Evolutionary conservation across 2,888 invertebrate species (phyloP), one percentile per base, ranked within the genome.

Genomic region (Clivina fossor): DNA sequence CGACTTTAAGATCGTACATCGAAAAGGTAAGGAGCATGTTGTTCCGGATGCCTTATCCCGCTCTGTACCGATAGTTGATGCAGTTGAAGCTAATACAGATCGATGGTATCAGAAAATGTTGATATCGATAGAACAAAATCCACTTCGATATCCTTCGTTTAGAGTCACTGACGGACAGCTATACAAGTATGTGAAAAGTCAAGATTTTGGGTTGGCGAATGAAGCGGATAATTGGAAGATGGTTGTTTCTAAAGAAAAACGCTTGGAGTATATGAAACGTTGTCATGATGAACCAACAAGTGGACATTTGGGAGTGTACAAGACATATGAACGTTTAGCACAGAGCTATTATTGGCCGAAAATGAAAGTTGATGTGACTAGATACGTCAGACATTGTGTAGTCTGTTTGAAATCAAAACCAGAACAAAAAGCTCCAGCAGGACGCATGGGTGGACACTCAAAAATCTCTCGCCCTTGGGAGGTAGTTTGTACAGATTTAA

Each of bases 1-100:
- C 47, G 58, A 64, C 9, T 68, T 67, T 41, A 56, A 60, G 1
- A 61, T 71, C 2, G 41, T 56, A 8, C 68, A 71, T 48, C 48
- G 62, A 7, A 60, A 58, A 1, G 70, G 70, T 0, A 49, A 38
- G 1, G 43, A 49, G 3, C 62, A 70, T 54, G 50, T 54, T 4
- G 60, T 66, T 2, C 69, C 70, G 1, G 72, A 74, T 56, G 64
- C 64, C 2, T 44, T 71, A 2, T 64, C 64, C 0, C 38, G 70
- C 26, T 49, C 22, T 18, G 44, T 37, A 19, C 30, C 28, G 18
- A 46, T 58, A 24, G 19, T 20, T 2, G 37, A 49, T 4, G 26
- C 5, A 3, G 35, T 30, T 4, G 32, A 19, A 2, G 20, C 13
- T 4, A 8, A 7, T 7, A 26, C 26, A 7, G 22, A 56, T 53